A percentile compares a stretch with the other conserved stretches of the same genome.
Conservation (phyloP, 2,797 vertebrate species). For the Spinibarbus caldwelli region DNA sequence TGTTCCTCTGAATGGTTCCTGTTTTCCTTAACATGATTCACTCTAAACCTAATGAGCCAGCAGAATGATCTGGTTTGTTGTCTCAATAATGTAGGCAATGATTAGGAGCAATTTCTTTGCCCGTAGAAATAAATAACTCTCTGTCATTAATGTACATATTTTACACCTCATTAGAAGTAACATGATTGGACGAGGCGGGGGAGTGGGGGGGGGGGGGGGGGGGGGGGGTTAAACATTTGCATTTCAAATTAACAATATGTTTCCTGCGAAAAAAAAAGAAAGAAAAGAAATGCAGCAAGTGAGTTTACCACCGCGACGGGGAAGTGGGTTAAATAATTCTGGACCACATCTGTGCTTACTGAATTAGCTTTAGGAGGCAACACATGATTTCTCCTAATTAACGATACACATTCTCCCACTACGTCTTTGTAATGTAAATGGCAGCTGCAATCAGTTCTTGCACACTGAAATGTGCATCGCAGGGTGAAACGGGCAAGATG, state of each 20-base stretch:
- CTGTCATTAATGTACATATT: conserved; percentile 88
- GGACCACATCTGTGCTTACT: conserved; percentile 78
- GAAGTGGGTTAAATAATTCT: conserved; percentile 73
- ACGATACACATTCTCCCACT: conserved; percentile 63
- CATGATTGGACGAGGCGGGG: conserved; percentile 72
- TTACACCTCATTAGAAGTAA: conserved; percentile 87
- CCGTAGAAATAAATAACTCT: conserved; percentile 92
- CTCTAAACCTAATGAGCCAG: conserved; percentile 87
- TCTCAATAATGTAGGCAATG: conserved; percentile 90
- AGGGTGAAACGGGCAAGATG: conserved; percentile 87
- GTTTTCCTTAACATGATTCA: conserved; percentile 77
- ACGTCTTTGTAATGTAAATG: conserved; percentile 67
- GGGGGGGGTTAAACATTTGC: conserved; percentile 75
- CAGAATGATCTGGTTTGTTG: conserved; percentile 91
- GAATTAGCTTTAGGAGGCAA: conserved; percentile 74
- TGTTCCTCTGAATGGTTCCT: conserved; percentile 77
- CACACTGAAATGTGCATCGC: conserved; percentile 80
- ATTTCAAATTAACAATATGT: conserved; percentile 83
- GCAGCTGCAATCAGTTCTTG: conserved; percentile 60
- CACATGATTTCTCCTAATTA: conserved; percentile 80
- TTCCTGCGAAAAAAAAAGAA: conserved; percentile 68
- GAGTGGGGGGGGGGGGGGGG: conserved; percentile 54
- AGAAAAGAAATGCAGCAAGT: conserved; percentile 54
- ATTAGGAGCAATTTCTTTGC: conserved; percentile 95
- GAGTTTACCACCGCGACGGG: conserved; percentile 38